Base-by-base conservation (phyloP, 2,113 vertebrate species). In the Syngnathus typhle region DNA sequence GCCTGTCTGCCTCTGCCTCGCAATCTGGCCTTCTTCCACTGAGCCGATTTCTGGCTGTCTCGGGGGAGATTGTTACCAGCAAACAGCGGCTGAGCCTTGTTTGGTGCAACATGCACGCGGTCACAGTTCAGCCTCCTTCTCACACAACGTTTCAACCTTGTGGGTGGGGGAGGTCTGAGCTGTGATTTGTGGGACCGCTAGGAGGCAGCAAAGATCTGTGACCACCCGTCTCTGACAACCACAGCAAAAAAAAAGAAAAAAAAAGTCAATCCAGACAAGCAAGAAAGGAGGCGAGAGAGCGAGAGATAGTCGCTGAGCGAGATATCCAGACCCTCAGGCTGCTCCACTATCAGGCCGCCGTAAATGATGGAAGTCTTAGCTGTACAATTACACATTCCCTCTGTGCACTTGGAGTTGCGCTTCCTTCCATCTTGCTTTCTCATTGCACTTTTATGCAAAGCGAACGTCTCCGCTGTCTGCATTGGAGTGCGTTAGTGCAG, bases 171-270 rank as follows among this genome's bases (percentile, higher is more conserved):
- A 43, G 15, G 1, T 8, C 9, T 3, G 41, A 12, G 43, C 10
- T 12, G 44, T 43, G 6, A 23, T 55, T 7, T 2, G 5, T 1
- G 15, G 1, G 1, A 27, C 67, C 90, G 75, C 56, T 46, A 84
- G 89, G 84, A 81, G 89, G 88, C 84, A 86, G 86, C 78, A 85
- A 76, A 84, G 85, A 60, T 64, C 82, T 82, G 70, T 19, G 21
- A 16, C 62, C 18, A 15, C 1, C 6, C 32, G 47, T 38, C 15
- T 55, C 38, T 59, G 69, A 13, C 1, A 46, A 59, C 64, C 2
- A 66, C 75, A 78, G 77, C 70, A 75, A 39, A 58, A 16, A 51
- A 32, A 75, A 39, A 58, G 13, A 51, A 32, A 32, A 75, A 39
- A 60, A 51, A 61, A 38, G 71, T 64, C 67, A 73, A 66, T 65